These are phyloP conservation scores for Miichthys miiuy DNA, from an alignment of 2,797 vertebrate species.

Conservation along the genomic window DNA sequence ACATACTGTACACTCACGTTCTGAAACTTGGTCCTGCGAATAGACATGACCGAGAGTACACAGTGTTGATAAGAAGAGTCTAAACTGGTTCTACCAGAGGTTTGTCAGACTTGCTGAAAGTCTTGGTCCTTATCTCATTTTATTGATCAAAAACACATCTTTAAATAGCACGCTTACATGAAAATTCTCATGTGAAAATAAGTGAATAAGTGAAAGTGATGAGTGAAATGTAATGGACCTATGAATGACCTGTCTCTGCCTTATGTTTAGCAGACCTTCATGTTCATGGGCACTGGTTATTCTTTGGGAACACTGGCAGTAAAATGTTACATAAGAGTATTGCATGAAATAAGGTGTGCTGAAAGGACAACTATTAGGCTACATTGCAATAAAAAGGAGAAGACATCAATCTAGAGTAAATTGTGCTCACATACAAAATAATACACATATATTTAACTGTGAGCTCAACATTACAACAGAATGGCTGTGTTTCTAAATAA, in stretches of 20 bases:
- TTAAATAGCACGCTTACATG: constrained; percentile 15
- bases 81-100: constrained; percentile 8
- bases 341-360: constrained; percentile 18
- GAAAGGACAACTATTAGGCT: constrained; percentile 1
- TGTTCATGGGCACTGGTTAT: constrained; percentile 25
- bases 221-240: constrained; percentile 23
- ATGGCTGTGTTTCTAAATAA: constrained; percentile 38
- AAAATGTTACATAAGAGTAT: constrained; percentile 16
- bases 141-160: constrained; percentile 29
- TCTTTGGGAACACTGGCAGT: constrained; percentile 5
- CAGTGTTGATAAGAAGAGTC: constrained; percentile 1
- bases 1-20: neutral
- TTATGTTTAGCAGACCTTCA: constrained; percentile 48
- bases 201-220: constrained; percentile 6
- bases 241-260: constrained; percentile 15
- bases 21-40: neutral
- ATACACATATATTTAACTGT: constrained; percentile 50
- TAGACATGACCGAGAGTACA: neutral
- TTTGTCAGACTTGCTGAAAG: constrained; percentile 11
- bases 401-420: constrained; percentile 19
- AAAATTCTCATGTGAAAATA: neutral
- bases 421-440: constrained; percentile 47
- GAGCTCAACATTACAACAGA: constrained; percentile 43
- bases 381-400: constrained; percentile 42
- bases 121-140: constrained; percentile 50